phyloP scores from a whole-genome alignment of 37 sponge, comb jelly and placozoan genomes.

The Diacarnus erythraeanus region DNA sequence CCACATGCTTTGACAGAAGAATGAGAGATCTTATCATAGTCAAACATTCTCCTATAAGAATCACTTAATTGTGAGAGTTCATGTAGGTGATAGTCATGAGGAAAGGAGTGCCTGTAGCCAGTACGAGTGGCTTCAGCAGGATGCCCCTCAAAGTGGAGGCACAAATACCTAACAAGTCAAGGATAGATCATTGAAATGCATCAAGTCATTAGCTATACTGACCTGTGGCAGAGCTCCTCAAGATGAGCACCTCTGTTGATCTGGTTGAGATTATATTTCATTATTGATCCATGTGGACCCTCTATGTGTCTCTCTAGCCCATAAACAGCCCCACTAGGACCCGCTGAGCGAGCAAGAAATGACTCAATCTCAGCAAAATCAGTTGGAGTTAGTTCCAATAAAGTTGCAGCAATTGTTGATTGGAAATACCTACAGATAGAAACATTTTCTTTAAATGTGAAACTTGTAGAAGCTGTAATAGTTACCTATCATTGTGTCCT shows the following conservation, averaged over 20 bases:
- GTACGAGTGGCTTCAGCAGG: slow-evolving; percentile 59
- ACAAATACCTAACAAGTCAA: slow-evolving; percentile 33
- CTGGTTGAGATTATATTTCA: slow-evolving; percentile 69
- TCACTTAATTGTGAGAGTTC: no score
- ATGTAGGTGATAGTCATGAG: not conserved
- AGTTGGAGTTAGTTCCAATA: slow-evolving; percentile 20
- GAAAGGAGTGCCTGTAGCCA: slow-evolving; percentile 30
- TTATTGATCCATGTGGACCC: slow-evolving; percentile 59
- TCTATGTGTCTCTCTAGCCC: slow-evolving; percentile 51
- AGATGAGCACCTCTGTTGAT: slow-evolving; percentile 36
- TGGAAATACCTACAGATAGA: slow-evolving; percentile 23
- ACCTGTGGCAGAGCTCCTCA: slow-evolving; percentile 62
- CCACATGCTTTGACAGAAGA: not conserved
- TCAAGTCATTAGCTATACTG: no score
- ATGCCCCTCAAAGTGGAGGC: slow-evolving; percentile 42
- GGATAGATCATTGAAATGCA: not conserved
- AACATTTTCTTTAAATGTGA: not conserved
- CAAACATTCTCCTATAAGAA: not conserved
- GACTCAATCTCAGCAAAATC: slow-evolving; percentile 37
- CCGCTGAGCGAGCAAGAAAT: slow-evolving; percentile 11
- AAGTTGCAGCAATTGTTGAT: slow-evolving; percentile 10
- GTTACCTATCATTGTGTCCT: slow-evolving; percentile 24
- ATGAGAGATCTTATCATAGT: slow-evolving; percentile 6
- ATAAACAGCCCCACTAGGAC: slow-evolving; percentile 46
- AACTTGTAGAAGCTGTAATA: not conserved